Evolutionary conservation across 2,113 vertebrate genomes (phyloP).

Genomic region (Myrmophylax atrothorax): DNA sequence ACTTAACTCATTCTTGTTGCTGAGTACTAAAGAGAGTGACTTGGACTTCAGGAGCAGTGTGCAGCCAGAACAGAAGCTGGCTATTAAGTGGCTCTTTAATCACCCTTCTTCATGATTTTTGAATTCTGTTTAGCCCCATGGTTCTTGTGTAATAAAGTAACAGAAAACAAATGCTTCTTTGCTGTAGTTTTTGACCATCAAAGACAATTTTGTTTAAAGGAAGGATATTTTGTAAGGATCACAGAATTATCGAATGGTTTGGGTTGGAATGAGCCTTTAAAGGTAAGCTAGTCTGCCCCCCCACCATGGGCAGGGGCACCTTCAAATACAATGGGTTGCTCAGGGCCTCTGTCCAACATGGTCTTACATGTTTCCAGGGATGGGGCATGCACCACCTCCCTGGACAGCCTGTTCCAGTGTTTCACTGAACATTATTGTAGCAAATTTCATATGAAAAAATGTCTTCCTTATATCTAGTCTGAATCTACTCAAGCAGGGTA

Average conservation of each 20-base stretch:
- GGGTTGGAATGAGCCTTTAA: not conserved
- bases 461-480: not conserved
- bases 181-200: not conserved
- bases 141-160: not conserved
- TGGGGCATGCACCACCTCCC: accelerated
- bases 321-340: not conserved
- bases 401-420: not conserved
- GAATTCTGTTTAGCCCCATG: not conserved
- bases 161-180: not conserved
- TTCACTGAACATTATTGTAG: not conserved
- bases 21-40: not conserved
- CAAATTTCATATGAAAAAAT: accelerated
- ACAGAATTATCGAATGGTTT: not conserved
- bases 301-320: not conserved
- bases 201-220: not conserved
- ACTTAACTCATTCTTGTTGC: not conserved
- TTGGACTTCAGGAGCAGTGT: not conserved
- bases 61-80: not conserved
- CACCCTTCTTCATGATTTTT: not conserved
- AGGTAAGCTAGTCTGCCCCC: not conserved
- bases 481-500: not conserved
- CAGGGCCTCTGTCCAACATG: not conserved
- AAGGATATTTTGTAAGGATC: not conserved
- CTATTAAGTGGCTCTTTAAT: not conserved
- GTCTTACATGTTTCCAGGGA: not conserved